These are phyloP conservation scores for Coluber constrictor DNA, from an alignment of 2,797 vertebrate genomes.

Conservation along the genomic window DNA sequence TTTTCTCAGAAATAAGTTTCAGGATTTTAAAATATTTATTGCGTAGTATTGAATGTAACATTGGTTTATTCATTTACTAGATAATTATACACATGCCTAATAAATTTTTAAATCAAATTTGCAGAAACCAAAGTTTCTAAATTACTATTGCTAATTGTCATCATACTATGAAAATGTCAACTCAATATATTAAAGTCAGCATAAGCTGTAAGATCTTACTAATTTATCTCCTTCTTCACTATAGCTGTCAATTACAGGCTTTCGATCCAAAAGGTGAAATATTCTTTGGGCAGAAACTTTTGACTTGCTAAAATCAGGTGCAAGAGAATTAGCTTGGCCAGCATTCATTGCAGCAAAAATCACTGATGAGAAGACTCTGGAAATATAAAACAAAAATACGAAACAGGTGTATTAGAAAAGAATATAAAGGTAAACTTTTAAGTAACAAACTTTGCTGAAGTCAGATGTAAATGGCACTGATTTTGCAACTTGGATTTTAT, in stretches of 20 bases:
- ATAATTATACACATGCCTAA: background rate
- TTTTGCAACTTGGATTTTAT: background rate
- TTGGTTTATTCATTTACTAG: background rate
- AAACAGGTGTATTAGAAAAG: background rate
- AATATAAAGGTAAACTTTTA: background rate
- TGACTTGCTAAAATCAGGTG: constrained; percentile 73
- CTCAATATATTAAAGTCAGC: background rate
- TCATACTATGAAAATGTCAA: background rate
- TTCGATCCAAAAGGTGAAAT: constrained; percentile 65
- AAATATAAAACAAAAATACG: constrained; percentile 7
- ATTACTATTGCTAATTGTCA: background rate
- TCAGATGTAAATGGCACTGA: background rate
- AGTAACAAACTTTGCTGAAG: background rate
- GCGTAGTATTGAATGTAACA: background rate
- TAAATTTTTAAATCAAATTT: background rate
- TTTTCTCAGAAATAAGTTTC: background rate
- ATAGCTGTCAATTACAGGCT: constrained; percentile 71
- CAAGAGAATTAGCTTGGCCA: constrained; percentile 68
- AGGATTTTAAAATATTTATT: background rate
- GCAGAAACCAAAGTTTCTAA: background rate
- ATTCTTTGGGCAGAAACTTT: constrained; percentile 67
- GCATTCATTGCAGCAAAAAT: constrained; percentile 71
- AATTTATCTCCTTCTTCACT: constrained; percentile 70
- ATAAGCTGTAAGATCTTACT: constrained; percentile 48
- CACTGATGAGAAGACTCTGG: constrained; percentile 70